Conservation (phyloP, 2,797 vertebrate genomes). For the Cyprinodon diabolis region DNA sequence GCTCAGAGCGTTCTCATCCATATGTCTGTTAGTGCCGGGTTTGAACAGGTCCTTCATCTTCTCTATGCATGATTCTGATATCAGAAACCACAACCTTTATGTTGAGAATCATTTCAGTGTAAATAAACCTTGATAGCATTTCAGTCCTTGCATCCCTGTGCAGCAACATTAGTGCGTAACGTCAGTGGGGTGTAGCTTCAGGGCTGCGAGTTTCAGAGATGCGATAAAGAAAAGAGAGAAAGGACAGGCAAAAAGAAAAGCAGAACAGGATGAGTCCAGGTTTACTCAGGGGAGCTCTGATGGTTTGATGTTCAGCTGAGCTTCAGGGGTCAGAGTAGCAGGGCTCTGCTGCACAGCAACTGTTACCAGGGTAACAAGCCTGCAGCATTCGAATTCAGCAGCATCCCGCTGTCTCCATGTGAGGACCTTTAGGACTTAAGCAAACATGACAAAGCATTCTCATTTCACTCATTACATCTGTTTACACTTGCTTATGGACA, state of each 20-base stretch:
- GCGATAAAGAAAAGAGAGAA: conserved; percentile 39
- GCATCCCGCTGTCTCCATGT: conserved; percentile 70
- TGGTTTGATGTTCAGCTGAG: conserved; percentile 69
- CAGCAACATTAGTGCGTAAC: conserved; percentile 62
- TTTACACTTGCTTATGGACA: conserved; percentile 10
- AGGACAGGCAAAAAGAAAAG: conserved; percentile 27
- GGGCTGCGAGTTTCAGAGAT: conserved; percentile 53
- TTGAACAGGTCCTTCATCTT: not conserved
- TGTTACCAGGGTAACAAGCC: conserved; percentile 89
- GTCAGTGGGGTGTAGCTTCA: conserved; percentile 43
- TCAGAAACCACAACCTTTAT: conserved; percentile 16
- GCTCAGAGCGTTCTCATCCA: not conserved
- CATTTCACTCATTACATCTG: conserved; percentile 46
- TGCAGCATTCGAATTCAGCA: conserved; percentile 65
- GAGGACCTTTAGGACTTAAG: conserved; percentile 81
- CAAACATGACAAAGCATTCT: conserved; percentile 72
- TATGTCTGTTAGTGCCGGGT: not conserved
- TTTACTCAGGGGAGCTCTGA: conserved; percentile 77
- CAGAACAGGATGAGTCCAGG: conserved; percentile 45
- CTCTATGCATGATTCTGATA: not conserved
- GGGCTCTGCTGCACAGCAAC: conserved; percentile 77
- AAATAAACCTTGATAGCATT: conserved; percentile 68
- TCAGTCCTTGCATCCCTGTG: conserved; percentile 40
- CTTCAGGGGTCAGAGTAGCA: conserved; percentile 73
- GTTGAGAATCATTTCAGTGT: conserved; percentile 8